Conservation (phyloP, 2,888 invertebrate species). For the Mythimna loreyi region DNA sequence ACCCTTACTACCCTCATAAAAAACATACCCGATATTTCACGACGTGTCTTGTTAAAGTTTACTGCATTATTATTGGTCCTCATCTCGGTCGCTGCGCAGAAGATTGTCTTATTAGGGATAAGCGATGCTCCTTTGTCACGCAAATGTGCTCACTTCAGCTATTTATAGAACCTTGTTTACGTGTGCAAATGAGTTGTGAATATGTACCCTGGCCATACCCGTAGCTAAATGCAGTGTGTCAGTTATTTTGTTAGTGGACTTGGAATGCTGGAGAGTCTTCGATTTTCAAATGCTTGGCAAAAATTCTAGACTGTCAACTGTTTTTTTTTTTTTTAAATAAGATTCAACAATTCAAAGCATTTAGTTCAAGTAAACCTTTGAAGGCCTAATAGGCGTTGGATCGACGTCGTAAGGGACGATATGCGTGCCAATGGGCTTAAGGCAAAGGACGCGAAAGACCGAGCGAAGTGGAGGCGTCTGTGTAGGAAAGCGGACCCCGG, state of each 20-base stretch:
- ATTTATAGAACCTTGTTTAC: slow-evolving; percentile 53
- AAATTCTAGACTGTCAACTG: too few species aligned
- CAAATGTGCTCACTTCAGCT: slow-evolving; percentile 39
- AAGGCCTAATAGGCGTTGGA: too few species aligned
- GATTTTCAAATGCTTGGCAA: too few species aligned
- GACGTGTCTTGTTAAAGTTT: slow-evolving; percentile 40
- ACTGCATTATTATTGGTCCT: slow-evolving; percentile 27
- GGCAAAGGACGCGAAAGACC: too few species aligned
- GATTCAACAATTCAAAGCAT: too few species aligned
- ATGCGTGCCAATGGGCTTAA: too few species aligned
- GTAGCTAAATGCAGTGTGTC: slow-evolving; percentile 3
- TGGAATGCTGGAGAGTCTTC: too few species aligned
- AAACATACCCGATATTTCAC: background rate
- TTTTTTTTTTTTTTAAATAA: too few species aligned
- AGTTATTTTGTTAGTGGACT: background rate
- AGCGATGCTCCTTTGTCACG: slow-evolving; percentile 62
- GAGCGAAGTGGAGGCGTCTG: too few species aligned
- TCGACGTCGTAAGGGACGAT: too few species aligned
- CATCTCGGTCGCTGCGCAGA: slow-evolving; percentile 34
- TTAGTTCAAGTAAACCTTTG: too few species aligned
- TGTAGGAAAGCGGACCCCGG: too few species aligned
- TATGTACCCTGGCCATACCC: background rate
- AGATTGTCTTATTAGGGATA: slow-evolving; percentile 67
- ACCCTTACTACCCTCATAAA: background rate
- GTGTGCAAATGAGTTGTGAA: slow-evolving; percentile 43